Conservation (phyloP, 2,888 invertebrate genomes). For the Pristionchus maxplancki region DNA sequence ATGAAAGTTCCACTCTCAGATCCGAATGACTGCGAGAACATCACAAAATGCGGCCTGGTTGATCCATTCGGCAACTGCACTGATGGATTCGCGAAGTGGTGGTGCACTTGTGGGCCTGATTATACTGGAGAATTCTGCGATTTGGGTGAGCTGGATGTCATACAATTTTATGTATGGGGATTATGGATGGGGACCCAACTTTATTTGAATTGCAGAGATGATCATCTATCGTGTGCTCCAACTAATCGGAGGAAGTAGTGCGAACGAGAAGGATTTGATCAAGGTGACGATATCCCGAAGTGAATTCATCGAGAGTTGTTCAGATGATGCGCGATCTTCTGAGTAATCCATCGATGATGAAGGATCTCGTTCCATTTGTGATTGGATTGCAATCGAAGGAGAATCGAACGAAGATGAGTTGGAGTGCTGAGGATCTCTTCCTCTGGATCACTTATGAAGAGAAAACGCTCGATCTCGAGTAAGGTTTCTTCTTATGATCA, state of each 20-base stretch:
- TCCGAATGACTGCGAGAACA: neutral
- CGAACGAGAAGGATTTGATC: slow-evolving; percentile 21
- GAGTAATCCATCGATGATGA: slow-evolving; percentile 38
- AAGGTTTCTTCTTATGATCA: neutral
- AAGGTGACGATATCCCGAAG: neutral
- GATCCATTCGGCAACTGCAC: neutral
- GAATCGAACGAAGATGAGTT: slow-evolving; percentile 56
- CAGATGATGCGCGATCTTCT: slow-evolving; percentile 35
- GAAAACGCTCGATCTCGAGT: slow-evolving; percentile 52
- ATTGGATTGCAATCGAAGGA: slow-evolving; percentile 24
- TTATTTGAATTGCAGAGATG: neutral
- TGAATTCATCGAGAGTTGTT: neutral
- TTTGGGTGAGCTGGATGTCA: too few relatives aligned
- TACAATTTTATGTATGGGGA: neutral
- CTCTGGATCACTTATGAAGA: slow-evolving; percentile 59
- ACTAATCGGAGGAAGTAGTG: neutral
- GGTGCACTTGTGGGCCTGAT: slow-evolving; percentile 21
- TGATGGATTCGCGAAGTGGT: neutral
- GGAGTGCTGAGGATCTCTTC: slow-evolving; percentile 57
- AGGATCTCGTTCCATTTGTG: slow-evolving; percentile 22
- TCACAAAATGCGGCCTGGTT: neutral
- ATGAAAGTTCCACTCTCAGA: neutral
- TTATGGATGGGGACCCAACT: neutral
- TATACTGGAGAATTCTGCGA: slow-evolving; percentile 18
- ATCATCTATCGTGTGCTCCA: neutral